Conservation (phyloP, 2,113 vertebrate species). For the Atrichornis clamosus region DNA sequence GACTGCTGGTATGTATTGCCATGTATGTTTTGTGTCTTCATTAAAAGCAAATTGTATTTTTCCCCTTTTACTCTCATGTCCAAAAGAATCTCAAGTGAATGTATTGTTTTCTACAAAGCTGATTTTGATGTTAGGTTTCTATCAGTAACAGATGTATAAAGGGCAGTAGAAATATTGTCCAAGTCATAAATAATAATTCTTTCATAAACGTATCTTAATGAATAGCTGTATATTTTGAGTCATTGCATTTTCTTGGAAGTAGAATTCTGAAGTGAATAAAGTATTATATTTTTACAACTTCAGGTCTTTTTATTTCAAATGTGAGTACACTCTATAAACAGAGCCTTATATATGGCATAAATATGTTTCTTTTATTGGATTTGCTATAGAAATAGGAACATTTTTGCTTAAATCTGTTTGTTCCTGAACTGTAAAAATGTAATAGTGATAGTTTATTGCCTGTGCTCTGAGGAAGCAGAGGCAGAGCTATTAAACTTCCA, state of each 20-base stretch:
- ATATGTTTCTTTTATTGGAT: conserved; percentile 68
- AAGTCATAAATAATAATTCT: neutral
- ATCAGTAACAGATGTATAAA: neutral
- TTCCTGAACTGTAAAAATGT: conserved; percentile 69
- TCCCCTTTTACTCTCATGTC: neutral
- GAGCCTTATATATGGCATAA: conserved; percentile 47
- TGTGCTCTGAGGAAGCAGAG: conserved; percentile 66
- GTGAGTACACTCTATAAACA: conserved; percentile 45
- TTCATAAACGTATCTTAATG: neutral
- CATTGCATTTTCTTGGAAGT: conserved; percentile 5
- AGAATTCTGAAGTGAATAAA: conserved; percentile 34
- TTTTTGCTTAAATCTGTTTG: conserved; percentile 71
- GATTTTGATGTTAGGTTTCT: neutral
- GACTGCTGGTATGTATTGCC: neutral
- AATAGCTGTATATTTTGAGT: conserved; percentile 21
- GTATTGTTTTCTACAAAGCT: neutral
- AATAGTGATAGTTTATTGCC: conserved; percentile 71
- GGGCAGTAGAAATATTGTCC: neutral
- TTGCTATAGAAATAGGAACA: conserved; percentile 63
- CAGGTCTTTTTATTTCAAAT: conserved; percentile 43
- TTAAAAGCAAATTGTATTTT: neutral
- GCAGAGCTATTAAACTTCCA: conserved; percentile 69
- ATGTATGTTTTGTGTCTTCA: neutral
- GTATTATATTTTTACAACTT: conserved; percentile 53
- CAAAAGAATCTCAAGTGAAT: neutral